Conservation (phyloP, 2,797 vertebrate genomes). For the Cacajao melanocephalus region DNA sequence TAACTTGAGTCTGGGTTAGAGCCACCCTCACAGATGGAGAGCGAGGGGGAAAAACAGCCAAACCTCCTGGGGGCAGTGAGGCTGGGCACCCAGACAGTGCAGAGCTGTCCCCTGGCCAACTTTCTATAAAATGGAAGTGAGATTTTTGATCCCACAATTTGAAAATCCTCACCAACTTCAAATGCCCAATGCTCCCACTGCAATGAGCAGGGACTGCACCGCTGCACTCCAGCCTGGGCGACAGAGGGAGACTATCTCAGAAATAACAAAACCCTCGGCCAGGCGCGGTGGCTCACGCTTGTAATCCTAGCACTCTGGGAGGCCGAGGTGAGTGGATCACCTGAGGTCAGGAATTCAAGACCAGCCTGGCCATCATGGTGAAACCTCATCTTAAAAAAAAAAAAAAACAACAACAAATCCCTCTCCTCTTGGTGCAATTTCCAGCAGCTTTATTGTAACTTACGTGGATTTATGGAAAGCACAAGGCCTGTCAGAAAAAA, state of each 20-base stretch:
- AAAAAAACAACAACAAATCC: too few relatives aligned
- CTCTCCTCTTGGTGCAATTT: background rate
- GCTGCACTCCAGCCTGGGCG: too few relatives aligned
- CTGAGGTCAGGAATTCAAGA: too few relatives aligned
- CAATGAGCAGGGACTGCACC: too few relatives aligned
- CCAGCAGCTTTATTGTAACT: background rate
- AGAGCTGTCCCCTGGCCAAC: background rate
- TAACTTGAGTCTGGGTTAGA: background rate
- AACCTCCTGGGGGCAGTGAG: background rate
- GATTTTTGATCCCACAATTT: background rate
- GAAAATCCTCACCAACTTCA: background rate
- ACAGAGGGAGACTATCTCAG: too few relatives aligned
- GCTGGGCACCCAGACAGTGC: rapidly evolving
- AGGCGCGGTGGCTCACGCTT: too few relatives aligned
- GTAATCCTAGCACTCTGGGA: too few relatives aligned
- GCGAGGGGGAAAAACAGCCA: background rate
- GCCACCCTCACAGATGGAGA: background rate
- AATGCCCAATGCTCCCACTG: background rate
- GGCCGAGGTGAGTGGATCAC: too few relatives aligned
- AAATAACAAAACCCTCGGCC: too few relatives aligned
- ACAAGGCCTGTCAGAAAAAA: background rate
- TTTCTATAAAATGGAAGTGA: background rate
- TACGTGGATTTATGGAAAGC: background rate
- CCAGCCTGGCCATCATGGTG: too few relatives aligned
- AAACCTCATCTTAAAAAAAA: too few relatives aligned